Evolutionary conservation across 2,113 vertebrate species (phyloP), one percentile per base, ranked within the genome.

Genomic region (Varanus komodoensis): DNA sequence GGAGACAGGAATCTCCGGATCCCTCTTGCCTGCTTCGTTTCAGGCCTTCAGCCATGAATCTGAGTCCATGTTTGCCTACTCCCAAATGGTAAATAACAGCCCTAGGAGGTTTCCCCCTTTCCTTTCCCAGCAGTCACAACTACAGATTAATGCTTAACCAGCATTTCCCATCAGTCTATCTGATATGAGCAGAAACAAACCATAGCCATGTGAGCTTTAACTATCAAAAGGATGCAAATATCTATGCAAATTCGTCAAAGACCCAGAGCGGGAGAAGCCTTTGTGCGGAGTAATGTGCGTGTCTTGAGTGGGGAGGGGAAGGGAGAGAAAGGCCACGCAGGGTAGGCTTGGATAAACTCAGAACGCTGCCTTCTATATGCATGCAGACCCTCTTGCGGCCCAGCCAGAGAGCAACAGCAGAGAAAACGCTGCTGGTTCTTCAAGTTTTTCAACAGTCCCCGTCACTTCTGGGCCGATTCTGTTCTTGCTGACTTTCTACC

Each of bases 11-110:
- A 38, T 29, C 23, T 44, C n/a, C 29, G n/a, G n/a, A 64, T 77
- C 75, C 32, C 50, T 44, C 27, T 32, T 44, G 9, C 86, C 52
- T 87, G 23, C 21, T 78, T 50, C 14, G 6, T 9, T 80, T 80
- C 14, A n/a, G 19, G 27, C 67, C 29, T 73, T 21, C n/a, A 57
- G 48, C 23, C 17, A 90, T 44, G 80, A 44, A 71, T 86, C 71
- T 69, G 86, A 57, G 90, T 32, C 61, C 93, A 92, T 38, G 89
- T 93, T 89, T 93, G 85, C 74, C 78, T 91, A 0, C 79, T 80
- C 54, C 86, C 67, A 52, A 94, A 74, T 29, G 79, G 83, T 0
- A 1, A 67, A 71, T 77, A 89, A 89, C 38, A 11, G 38, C 74
- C 68, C 57, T 50, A 38, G 27, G 57, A 50, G n/a, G 5, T 27